Base-by-base conservation (phyloP, 37 sponge, comb jelly and placozoan genomes). In the Theonella swinhoei region DNA sequence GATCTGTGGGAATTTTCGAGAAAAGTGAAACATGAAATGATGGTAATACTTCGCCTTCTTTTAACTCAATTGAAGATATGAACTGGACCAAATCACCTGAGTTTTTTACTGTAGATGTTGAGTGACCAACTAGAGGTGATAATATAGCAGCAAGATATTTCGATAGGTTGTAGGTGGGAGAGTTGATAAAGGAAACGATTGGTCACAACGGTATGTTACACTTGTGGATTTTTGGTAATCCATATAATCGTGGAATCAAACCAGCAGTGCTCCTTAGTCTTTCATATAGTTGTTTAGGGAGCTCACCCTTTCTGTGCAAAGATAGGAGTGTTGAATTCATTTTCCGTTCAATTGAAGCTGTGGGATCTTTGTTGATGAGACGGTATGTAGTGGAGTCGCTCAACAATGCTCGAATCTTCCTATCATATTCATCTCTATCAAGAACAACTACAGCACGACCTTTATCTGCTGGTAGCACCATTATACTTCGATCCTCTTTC, bases 21-120 rank as follows among this genome's bases (percentile, higher is more conserved):
- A 80, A 80, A 19, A 80, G 72, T 3, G 81, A 80, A 20, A 80
- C 81, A 70, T 77, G 9, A 62, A 77, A 80, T 24, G 81, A 80
- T 24, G 69, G 41, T 3, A 80, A 35, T 25, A 70, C 36, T 31
- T 80, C 70, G 26, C 25, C 71, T 5, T 20, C 33, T 33, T 19
- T 23, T 26, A 79, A 31, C 26, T n/a, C 26, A 22, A 61, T 61
- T 14, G 62, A 1, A 1, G 77, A 23, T 32, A 60, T 76, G 62
- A 76, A 78, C 29, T 37, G 2, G 25, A 9, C 66, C 38, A 78
- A 78, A 11, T 78, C 66, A 29, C 29, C 39, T n/a, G 79, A 65
- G 41, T 78, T 78, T 22, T 36, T 33, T 7, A 78, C 66, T 2
- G 25, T 11, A 7, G 80, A 79, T 33, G 66, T 20, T 20, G 80